These are phyloP conservation scores for Tineola bisselliella DNA, from an alignment of 2,888 invertebrate genomes.

Conservation along the genomic window DNA sequence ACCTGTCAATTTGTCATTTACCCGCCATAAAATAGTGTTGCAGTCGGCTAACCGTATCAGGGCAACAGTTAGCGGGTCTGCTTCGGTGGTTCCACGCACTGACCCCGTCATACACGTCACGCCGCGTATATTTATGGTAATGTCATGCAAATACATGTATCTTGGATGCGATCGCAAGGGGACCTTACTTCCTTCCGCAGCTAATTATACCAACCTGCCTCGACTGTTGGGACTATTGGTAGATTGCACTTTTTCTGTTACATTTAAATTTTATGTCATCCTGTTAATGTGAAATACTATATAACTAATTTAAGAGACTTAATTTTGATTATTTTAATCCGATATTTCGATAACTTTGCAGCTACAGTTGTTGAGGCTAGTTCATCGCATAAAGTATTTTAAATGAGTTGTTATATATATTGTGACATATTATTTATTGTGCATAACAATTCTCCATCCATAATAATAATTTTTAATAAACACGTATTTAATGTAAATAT, in stretches of 20 bases:
- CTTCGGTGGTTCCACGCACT: slow-evolving; percentile 8
- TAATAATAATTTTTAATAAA: too few species aligned
- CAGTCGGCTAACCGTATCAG: neutral
- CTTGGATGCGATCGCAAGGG: slow-evolving; percentile 28
- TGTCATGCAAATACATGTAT: slow-evolving; percentile 44
- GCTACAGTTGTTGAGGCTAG: too few species aligned
- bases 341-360: too few species aligned
- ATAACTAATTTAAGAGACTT: too few species aligned
- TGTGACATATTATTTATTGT: too few species aligned
- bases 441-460: too few species aligned
- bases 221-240: neutral
- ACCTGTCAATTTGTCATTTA: slow-evolving; percentile 1
- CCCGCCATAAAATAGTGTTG: neutral
- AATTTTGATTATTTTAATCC: too few species aligned
- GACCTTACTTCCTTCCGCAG: slow-evolving; percentile 41
- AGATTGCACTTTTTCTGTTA: slow-evolving; percentile 14
- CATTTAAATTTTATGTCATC: too few species aligned
- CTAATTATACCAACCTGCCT: slow-evolving; percentile 27
- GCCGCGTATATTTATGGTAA: slow-evolving; percentile 25
- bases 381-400: too few species aligned
- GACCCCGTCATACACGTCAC: slow-evolving; percentile 7
- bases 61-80: neutral
- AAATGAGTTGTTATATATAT: too few species aligned
- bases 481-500: neutral
- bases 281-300: too few species aligned